Conservation (phyloP, 2,888 invertebrate genomes). For the Spisula solida region DNA sequence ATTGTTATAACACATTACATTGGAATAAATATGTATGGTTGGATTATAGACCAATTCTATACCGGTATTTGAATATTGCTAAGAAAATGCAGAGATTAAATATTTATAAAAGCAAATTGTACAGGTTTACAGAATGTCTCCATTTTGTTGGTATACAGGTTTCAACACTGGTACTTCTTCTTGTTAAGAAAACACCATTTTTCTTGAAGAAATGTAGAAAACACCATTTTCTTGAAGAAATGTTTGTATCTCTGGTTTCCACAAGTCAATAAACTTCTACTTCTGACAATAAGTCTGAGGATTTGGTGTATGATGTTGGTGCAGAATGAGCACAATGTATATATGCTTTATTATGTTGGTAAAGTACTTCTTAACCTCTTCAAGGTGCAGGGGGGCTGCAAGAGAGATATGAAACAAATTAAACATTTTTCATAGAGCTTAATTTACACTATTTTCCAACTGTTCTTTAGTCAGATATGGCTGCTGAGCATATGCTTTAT, state of each 20-base stretch:
- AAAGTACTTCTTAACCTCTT: neutral
- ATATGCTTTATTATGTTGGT: neutral
- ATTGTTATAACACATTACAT: neutral
- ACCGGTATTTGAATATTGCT: neutral
- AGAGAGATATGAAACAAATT: neutral
- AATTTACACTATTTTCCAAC: no score
- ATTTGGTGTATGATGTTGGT: neutral
- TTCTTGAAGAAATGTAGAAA: neutral
- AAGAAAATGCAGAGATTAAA: neutral
- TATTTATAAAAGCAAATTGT: neutral
- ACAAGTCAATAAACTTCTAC: neutral
- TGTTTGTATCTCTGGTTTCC: no score
- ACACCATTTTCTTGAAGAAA: neutral
- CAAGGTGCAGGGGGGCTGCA: neutral
- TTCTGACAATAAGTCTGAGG: neutral
- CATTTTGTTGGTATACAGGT: neutral
- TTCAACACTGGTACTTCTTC: neutral
- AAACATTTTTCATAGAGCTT: no score
- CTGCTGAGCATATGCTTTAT: no score
- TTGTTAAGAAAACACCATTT: neutral
- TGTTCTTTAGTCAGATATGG: no score
- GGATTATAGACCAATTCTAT: neutral
- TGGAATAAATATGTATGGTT: neutral
- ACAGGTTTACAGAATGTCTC: neutral
- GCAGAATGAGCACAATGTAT: neutral